A percentile compares a stretch with the other conserved stretches of the same genome.
Evolutionary conservation across 2,797 vertebrate genomes (phyloP).

Genomic region (Pantherophis vulpinus): DNA sequence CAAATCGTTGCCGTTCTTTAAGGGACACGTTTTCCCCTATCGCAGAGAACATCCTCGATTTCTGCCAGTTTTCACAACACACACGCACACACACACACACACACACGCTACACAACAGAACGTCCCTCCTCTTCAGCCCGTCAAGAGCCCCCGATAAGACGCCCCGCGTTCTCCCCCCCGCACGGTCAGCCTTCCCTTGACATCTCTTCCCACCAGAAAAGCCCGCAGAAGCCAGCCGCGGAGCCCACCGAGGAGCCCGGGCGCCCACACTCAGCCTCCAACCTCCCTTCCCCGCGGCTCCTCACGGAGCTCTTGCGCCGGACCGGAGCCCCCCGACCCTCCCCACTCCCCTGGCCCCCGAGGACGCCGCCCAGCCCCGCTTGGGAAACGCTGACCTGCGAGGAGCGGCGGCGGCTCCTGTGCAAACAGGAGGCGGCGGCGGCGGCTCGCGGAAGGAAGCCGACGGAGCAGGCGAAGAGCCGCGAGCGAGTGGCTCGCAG

Average conservation of each 20-base stretch:
- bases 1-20: neutral
- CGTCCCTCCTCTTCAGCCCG: neutral
- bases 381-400: neutral
- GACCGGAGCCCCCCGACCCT: neutral
- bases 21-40: neutral
- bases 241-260: neutral
- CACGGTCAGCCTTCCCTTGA: neutral
- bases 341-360: neutral
- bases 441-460: constrained; percentile 38
- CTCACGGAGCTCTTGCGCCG: neutral
- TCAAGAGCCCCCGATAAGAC: neutral
- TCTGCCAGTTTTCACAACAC: neutral
- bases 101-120: neutral
- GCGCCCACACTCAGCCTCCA: neutral
- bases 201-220: neutral
- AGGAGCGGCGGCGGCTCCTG: neutral
- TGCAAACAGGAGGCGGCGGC: neutral
- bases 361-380: neutral
- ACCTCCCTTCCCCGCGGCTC: neutral
- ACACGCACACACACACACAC: neutral
- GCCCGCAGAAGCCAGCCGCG: neutral
- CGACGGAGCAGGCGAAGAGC: constrained; percentile 36
- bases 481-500: neutral
- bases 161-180: neutral
- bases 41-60: neutral